Percentiles rank a stretch among this genome's conserved stretches.
Evolutionary conservation across 2,113 vertebrate species (phyloP).

Genomic region (Caranx melampygus): DNA sequence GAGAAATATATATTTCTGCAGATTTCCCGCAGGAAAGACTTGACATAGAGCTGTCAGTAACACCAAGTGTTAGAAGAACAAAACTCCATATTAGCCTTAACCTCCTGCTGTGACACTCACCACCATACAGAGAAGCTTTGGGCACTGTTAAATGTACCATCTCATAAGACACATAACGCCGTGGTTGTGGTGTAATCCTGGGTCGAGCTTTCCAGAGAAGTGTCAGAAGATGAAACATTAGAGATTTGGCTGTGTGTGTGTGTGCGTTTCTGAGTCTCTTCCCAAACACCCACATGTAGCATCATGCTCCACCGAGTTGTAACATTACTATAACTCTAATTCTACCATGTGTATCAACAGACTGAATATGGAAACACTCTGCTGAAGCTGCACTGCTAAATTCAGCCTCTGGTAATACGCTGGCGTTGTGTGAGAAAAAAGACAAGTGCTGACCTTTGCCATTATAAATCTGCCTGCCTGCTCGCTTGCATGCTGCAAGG

Average conservation of each 20-base stretch:
- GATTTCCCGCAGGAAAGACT: slow-evolving; percentile 44
- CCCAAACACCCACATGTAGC: slow-evolving; percentile 50
- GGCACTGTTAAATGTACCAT: slow-evolving; percentile 14
- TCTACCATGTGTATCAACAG: slow-evolving; percentile 45
- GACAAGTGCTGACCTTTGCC: slow-evolving; percentile 79
- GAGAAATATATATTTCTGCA: slow-evolving; percentile 37
- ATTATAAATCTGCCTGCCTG: slow-evolving; percentile 76
- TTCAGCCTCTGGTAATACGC: slow-evolving; percentile 58
- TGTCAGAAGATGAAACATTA: slow-evolving; percentile 48
- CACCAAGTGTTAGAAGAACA: slow-evolving; percentile 12
- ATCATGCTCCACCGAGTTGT: slow-evolving; percentile 28
- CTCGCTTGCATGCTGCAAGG: slow-evolving; percentile 57
- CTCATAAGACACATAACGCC: slow-evolving; percentile 12
- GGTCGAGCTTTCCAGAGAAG: slow-evolving; percentile 39
- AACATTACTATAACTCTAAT: slow-evolving; percentile 43
- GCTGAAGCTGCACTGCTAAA: slow-evolving; percentile 60
- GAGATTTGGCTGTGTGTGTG: slow-evolving; percentile 1
- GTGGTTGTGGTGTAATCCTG: slow-evolving; percentile 33
- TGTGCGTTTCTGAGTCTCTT: slow-evolving; percentile 19
- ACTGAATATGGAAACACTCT: slow-evolving; percentile 50
- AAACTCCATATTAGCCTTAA: slow-evolving; percentile 51
- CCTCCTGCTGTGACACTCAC: slow-evolving; percentile 42
- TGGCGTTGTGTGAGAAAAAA: slow-evolving; percentile 63
- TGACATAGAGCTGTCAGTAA: slow-evolving; percentile 34
- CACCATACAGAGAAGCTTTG: slow-evolving; percentile 32